Conservation (phyloP, 2,113 vertebrate species). For the Spea bombifrons region DNA sequence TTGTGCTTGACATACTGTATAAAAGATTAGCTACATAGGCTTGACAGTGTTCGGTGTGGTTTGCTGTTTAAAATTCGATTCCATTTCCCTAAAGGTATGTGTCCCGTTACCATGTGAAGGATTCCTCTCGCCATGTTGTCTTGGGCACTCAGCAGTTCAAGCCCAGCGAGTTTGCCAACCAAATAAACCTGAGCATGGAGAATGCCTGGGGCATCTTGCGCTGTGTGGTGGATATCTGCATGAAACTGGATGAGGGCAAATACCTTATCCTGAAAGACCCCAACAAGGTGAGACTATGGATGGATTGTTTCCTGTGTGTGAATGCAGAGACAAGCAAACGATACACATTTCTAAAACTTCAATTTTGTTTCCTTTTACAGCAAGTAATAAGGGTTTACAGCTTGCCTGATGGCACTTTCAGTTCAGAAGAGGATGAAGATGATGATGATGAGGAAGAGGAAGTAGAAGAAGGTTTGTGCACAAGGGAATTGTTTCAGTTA, state of each 20-base stretch:
- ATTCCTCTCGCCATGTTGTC: slow-evolving; percentile 91
- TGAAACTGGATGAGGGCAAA: slow-evolving; percentile 97
- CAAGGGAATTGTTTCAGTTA: not conserved
- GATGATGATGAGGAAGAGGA: slow-evolving; percentile 96
- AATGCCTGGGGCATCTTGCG: slow-evolving; percentile 98
- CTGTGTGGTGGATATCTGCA: slow-evolving; percentile 96
- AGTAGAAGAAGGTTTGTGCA: slow-evolving; percentile 69
- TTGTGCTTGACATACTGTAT: no score
- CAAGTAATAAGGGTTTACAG: slow-evolving; percentile 98
- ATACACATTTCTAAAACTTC: no score
- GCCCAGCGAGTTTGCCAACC: slow-evolving; percentile 97
- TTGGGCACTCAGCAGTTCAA: slow-evolving; percentile 98
- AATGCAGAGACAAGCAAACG: no score
- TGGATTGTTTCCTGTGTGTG: no score
- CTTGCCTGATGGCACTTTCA: slow-evolving; percentile 95
- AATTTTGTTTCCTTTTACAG: slow-evolving; percentile 51
- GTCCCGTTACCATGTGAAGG: slow-evolving; percentile 94
- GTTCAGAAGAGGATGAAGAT: slow-evolving; percentile 95
- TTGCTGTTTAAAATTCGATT: not conserved
- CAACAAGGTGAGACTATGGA: slow-evolving; percentile 78
- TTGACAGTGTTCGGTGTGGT: no score
- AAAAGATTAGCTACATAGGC: no score
- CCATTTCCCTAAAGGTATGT: slow-evolving; percentile 73
- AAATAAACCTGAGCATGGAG: slow-evolving; percentile 98
- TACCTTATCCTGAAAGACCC: slow-evolving; percentile 99